Conservation (phyloP, 2,888 invertebrate species). For the Epistrophe grossulariae region DNA sequence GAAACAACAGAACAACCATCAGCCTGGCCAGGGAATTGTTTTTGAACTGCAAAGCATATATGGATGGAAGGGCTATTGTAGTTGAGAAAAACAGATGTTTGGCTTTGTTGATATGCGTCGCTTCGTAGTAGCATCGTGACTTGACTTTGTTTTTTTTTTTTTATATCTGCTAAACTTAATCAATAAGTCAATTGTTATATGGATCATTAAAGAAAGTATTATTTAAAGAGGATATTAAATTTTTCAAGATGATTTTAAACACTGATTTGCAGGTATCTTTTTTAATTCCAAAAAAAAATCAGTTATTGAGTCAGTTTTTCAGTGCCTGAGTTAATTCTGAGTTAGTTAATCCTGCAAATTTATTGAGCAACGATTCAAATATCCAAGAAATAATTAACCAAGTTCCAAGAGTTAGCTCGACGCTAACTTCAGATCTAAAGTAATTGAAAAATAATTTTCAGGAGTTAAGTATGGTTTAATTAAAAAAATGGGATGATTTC, state of each 20-base stretch:
- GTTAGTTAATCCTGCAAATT: too few relatives aligned
- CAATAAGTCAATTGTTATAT: background rate
- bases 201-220: background rate
- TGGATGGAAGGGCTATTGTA: conserved; percentile 21
- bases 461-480: too few relatives aligned
- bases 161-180: background rate
- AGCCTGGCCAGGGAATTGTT: conserved; percentile 22
- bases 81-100: conserved; percentile 19
- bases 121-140: conserved; percentile 1
- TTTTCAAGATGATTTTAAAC: background rate
- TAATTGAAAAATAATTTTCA: too few relatives aligned
- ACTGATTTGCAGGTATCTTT: background rate
- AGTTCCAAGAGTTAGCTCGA: too few relatives aligned
- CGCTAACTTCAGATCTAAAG: too few relatives aligned
- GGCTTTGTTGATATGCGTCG: conserved; percentile 9
- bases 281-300: background rate
- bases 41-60: background rate
- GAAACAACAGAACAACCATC: conserved; percentile 57
- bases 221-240: background rate
- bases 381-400: too few relatives aligned
- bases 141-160: background rate
- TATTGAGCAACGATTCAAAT: too few relatives aligned
- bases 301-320: too few relatives aligned
- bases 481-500: too few relatives aligned
- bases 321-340: too few relatives aligned